These are phyloP conservation scores for Pseudanteris insignis DNA, from an alignment of 2,888 invertebrate genomes.

Conservation along the genomic window DNA sequence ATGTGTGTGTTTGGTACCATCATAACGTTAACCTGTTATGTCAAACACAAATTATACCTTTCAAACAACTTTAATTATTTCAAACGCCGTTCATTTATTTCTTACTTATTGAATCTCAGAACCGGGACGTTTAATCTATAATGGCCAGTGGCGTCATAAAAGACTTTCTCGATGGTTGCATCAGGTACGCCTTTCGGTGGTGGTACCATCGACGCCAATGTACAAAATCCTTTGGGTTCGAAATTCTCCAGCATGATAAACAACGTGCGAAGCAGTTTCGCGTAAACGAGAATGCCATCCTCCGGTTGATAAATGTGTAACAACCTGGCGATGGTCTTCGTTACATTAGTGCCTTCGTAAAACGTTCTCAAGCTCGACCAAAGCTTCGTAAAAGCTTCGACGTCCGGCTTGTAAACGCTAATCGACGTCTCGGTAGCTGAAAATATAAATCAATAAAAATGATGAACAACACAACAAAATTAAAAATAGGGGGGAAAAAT, in stretches of 20 bases:
- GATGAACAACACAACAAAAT: no score
- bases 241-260: slow-evolving; percentile 51
- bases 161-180: slow-evolving; percentile 49
- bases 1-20: no score
- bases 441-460: background rate
- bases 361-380: slow-evolving; percentile 50
- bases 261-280: slow-evolving; percentile 52
- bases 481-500: no score
- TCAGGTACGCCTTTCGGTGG: slow-evolving; percentile 51
- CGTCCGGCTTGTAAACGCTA: slow-evolving; percentile 35
- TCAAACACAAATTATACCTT: no score
- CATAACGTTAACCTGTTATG: no score
- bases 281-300: slow-evolving; percentile 55
- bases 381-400: slow-evolving; percentile 50
- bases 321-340: slow-evolving; percentile 52
- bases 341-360: slow-evolving; percentile 51
- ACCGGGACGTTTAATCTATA: slow-evolving; percentile 49
- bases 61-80: no score
- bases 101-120: slow-evolving; percentile 42
- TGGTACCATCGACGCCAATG: slow-evolving; percentile 53
- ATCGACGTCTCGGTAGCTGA: slow-evolving; percentile 6
- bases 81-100: background rate
- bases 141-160: slow-evolving; percentile 51
- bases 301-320: slow-evolving; percentile 57
- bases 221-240: slow-evolving; percentile 49